Percentiles rank a stretch among this genome's conserved stretches.
These are phyloP conservation scores for Noctua pronuba DNA, from an alignment of 2,888 invertebrate genomes.

Conservation along the genomic window DNA sequence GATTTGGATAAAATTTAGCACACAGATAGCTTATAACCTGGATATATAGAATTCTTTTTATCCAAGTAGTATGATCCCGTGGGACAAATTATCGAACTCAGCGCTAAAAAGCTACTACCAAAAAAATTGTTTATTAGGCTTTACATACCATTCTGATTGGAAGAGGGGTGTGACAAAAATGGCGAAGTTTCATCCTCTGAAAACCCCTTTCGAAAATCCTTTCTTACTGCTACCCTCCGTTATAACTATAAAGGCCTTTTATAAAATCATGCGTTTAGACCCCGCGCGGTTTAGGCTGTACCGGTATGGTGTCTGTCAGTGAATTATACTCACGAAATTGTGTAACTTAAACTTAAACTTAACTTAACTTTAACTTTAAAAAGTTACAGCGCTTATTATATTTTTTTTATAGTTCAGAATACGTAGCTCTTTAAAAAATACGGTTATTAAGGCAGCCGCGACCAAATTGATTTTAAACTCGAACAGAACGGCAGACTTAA, in stretches of 20 bases:
- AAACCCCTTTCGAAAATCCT: not conserved
- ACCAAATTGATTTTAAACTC: slow-evolving; percentile 22
- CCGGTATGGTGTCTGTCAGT: not conserved
- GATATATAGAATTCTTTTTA: no score
- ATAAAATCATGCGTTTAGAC: not conserved
- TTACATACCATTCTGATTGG: no score
- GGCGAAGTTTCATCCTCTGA: not conserved
- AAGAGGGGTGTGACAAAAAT: not conserved
- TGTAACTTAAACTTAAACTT: no score
- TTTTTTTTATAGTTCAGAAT: not conserved
- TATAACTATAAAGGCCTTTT: no score
- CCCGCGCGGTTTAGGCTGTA: not conserved
- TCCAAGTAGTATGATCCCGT: no score
- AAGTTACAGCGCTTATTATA: not conserved
- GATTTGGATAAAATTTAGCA: no score
- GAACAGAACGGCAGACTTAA: not conserved
- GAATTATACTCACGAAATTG: not conserved
- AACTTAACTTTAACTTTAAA: no score
- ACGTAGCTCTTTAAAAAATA: not conserved
- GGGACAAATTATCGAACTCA: no score
- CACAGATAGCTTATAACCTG: no score
- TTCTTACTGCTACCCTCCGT: not conserved
- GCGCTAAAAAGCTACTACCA: no score
- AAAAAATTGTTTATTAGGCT: no score
- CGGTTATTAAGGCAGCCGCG: not conserved